Evolutionary conservation across 2,113 vertebrate species (phyloP).

Genomic region (Panurus biarmicus): DNA sequence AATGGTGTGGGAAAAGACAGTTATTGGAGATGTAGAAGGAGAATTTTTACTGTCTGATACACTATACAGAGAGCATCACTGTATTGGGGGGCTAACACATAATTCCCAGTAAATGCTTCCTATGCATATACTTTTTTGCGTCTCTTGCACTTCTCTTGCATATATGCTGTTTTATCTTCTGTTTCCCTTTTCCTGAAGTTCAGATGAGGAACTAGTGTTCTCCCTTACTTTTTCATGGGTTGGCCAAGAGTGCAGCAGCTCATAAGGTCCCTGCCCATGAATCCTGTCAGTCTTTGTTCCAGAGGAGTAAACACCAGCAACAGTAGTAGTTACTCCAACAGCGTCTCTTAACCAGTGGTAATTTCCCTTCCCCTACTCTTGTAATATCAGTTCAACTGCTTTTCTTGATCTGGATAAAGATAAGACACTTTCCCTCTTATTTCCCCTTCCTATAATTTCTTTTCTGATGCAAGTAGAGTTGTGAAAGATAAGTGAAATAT

Average conservation of each 20-base stretch:
- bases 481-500: not conserved
- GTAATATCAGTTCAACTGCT: not conserved
- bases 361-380: not conserved
- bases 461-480: not conserved
- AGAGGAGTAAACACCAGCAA: not conserved
- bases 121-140: no score
- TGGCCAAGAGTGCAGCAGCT: not conserved
- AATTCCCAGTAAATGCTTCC: not conserved
- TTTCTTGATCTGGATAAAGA: not conserved
- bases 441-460: not conserved
- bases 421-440: not conserved
- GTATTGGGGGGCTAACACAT: not conserved
- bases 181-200: not conserved
- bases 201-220: not conserved
- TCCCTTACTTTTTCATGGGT: not conserved
- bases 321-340: not conserved
- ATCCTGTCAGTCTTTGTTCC: not conserved
- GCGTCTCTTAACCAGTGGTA: not conserved
- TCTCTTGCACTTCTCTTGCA: not conserved
- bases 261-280: not conserved
- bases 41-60: not conserved
- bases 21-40: not conserved
- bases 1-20: not conserved
- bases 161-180: not conserved
- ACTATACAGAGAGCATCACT: not conserved